phyloP scores from a whole-genome alignment of 2,113 vertebrate species.

The Garra rufa region DNA sequence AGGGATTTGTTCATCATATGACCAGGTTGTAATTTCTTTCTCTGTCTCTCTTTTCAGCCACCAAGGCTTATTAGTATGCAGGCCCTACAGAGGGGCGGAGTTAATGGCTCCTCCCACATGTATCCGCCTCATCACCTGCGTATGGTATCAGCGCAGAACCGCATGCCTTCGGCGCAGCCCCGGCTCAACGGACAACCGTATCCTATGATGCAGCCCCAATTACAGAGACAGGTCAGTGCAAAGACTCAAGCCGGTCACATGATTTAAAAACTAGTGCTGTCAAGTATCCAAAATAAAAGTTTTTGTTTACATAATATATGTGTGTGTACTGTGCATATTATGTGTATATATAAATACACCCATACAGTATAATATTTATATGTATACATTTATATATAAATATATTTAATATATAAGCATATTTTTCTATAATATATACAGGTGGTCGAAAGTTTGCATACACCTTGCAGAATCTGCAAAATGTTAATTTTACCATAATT shows the following conservation, averaged over 20 bases:
- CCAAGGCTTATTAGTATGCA: constrained; percentile 99
- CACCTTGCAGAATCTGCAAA: too few species aligned
- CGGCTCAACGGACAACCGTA: constrained; percentile 93
- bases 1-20: neutral
- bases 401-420: too few species aligned
- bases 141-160: constrained; percentile 84
- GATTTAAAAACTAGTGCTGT: neutral
- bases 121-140: constrained; percentile 96
- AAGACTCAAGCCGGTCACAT: neutral
- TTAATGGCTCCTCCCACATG: constrained; percentile 88
- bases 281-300: too few species aligned
- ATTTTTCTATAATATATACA: too few species aligned
- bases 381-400: too few species aligned
- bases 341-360: too few species aligned
- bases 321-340: too few species aligned
- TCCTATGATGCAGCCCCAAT: constrained; percentile 96
- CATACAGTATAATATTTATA: too few species aligned
- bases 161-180: constrained; percentile 85
- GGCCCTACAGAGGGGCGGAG: constrained; percentile 88
- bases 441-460: too few species aligned
- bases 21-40: neutral
- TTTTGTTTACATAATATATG: too few species aligned
- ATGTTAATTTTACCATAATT: too few species aligned
- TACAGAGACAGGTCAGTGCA: constrained; percentile 95
- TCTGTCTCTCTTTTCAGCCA: constrained; percentile 80